Evolutionary conservation across 1,140 invertebrate genomes (phyloP).

Genomic region (Holotrichia oblita): DNA sequence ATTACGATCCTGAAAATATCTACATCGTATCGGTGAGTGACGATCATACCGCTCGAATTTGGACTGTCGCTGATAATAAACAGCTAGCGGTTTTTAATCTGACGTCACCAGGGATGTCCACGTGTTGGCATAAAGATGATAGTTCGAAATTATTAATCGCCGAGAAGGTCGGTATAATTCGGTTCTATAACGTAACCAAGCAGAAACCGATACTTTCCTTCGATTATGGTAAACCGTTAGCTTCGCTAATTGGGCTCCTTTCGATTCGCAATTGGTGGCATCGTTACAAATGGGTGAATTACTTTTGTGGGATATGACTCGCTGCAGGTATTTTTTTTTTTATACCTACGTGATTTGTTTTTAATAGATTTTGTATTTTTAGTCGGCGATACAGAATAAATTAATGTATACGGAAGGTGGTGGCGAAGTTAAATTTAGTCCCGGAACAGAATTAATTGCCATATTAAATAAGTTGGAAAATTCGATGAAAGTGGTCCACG

Average conservation of each 20-base stretch:
- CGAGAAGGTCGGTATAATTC: constrained; percentile 77
- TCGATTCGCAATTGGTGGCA: constrained; percentile 70
- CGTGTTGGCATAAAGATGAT: constrained; percentile 76
- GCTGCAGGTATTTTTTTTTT: constrained; percentile 64
- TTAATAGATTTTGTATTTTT: constrained; percentile 49
- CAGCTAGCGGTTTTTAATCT: constrained; percentile 69
- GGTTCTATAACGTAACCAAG: constrained; percentile 75
- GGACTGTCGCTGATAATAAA: constrained; percentile 68
- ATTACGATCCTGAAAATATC: constrained; percentile 75
- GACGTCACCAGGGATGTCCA: constrained; percentile 75
- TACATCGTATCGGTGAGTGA: constrained; percentile 78
- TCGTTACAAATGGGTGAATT: constrained; percentile 71
- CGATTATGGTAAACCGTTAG: constrained; percentile 69
- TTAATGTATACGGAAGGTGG: constrained; percentile 69
- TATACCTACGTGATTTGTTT: too few species aligned
- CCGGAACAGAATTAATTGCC: constrained; percentile 67
- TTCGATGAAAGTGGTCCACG: constrained; percentile 68
- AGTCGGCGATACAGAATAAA: constrained; percentile 66
- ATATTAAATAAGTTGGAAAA: constrained; percentile 69
- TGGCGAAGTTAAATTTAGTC: constrained; percentile 65
- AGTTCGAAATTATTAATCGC: constrained; percentile 78
- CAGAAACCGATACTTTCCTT: constrained; percentile 77
- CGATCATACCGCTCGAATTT: constrained; percentile 78
- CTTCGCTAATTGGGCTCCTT: constrained; percentile 76
- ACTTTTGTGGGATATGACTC: constrained; percentile 70